phyloP scores from a whole-genome alignment of 2,888 invertebrate genomes.

The Lissocephala sabroskyi region DNA sequence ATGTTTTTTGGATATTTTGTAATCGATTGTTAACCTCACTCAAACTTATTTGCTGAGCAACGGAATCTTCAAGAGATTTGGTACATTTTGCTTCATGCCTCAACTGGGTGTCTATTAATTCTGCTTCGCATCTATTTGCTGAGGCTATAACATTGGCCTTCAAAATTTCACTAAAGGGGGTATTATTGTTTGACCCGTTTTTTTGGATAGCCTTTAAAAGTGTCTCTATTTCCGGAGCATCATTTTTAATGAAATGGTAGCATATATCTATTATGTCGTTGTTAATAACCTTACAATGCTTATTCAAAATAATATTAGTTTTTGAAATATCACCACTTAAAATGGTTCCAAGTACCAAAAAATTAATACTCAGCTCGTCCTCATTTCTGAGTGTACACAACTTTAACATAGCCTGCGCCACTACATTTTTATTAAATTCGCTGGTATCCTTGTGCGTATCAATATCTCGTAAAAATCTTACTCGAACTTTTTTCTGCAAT shows the following conservation, averaged over 20 bases:
- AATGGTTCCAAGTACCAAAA: constrained; percentile 79
- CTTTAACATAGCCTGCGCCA: constrained; percentile 30
- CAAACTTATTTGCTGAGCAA: constrained; percentile 77
- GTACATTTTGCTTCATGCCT: constrained; percentile 52
- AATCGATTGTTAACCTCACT: constrained; percentile 75
- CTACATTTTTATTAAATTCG: constrained; percentile 68
- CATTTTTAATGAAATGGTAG: too few species aligned
- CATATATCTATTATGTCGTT: too few species aligned
- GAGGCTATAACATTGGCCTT: constrained; percentile 55
- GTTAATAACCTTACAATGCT: too few species aligned
- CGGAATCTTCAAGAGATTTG: constrained; percentile 62
- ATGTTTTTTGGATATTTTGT: constrained; percentile 75
- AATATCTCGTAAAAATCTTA: constrained; percentile 85
- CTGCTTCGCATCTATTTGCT: constrained; percentile 69
- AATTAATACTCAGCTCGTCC: constrained; percentile 74
- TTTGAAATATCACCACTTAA: constrained; percentile 77
- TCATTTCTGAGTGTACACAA: constrained; percentile 25
- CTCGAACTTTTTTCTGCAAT: constrained; percentile 79
- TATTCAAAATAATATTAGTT: too few species aligned
- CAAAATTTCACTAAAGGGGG: constrained; percentile 59
- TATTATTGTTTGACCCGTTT: constrained; percentile 17
- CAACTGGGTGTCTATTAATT: constrained; percentile 38
- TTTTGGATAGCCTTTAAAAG: too few species aligned
- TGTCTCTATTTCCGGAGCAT: too few species aligned
- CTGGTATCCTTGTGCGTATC: constrained; percentile 95